Evolutionary conservation across 92 coral and sea anemone species (phyloP).

Genomic region (Parazoanthus darwini): DNA sequence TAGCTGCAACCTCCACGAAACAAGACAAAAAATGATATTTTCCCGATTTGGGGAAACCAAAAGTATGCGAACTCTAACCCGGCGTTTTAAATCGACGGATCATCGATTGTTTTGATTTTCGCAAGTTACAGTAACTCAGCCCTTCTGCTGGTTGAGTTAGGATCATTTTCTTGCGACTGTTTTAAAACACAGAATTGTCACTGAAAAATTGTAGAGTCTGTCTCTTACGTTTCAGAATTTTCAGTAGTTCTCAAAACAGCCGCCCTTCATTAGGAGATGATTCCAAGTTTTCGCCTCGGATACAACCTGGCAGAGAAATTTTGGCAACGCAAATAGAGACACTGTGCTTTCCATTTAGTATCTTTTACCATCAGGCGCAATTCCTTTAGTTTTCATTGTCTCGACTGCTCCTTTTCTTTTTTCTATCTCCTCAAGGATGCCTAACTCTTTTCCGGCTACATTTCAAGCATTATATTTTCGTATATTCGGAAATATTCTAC

Average conservation of each 20-base stretch:
- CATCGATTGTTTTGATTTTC: not conserved
- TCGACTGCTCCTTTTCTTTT: not conserved
- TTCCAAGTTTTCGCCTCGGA: too few species aligned
- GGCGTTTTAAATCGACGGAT: not conserved
- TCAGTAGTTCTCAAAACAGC: not conserved
- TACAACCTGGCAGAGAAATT: too few species aligned
- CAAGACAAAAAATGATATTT: not conserved
- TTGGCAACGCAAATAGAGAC: not conserved
- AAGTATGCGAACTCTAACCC: not conserved
- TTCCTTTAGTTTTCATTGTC: not conserved
- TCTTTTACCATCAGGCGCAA: not conserved
- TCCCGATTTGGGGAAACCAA: constrained; percentile 14
- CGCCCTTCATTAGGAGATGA: too few species aligned
- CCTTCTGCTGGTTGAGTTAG: not conserved
- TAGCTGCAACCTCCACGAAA: not conserved
- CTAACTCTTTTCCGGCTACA: not conserved
- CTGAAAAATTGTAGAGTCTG: not conserved
- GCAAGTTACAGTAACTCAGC: not conserved
- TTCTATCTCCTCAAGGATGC: not conserved
- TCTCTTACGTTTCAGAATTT: not conserved
- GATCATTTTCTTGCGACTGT: not conserved
- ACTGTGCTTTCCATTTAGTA: not conserved
- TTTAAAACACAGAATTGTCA: not conserved
- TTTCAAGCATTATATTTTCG: not conserved
- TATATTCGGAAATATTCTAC: not conserved